phyloP scores from a whole-genome alignment of 1,140 invertebrate genomes.

The Goniozus legneri region DNA sequence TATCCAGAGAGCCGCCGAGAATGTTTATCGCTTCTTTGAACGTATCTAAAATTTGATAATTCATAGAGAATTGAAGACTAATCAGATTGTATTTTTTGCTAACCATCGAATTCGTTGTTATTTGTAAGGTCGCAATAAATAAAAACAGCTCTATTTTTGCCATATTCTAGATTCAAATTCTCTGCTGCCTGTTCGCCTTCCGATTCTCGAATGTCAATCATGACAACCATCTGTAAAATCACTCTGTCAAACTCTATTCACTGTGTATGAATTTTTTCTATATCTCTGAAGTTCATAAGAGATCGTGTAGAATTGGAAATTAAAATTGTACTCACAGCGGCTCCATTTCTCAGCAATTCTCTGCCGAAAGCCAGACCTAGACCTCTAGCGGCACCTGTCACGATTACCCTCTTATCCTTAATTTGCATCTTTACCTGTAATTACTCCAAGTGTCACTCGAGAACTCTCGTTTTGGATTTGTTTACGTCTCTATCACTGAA shows the following conservation, averaged over 20 bases:
- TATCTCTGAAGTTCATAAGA: too few species aligned
- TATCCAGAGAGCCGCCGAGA: slow-evolving; percentile 53
- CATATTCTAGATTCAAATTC: slow-evolving; percentile 48
- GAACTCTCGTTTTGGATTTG: too few species aligned
- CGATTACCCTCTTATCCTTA: slow-evolving; percentile 49
- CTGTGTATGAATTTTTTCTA: too few species aligned
- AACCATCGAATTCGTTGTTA: slow-evolving; percentile 41
- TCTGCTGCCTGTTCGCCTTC: slow-evolving; percentile 37
- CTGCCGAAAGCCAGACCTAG: slow-evolving; percentile 51
- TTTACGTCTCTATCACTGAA: too few species aligned
- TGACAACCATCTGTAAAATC: slow-evolving; percentile 23
- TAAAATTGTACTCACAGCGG: slow-evolving; percentile 35
- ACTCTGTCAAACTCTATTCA: not conserved
- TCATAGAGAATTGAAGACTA: too few species aligned
- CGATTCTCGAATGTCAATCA: slow-evolving; percentile 47
- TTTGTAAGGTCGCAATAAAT: slow-evolving; percentile 53
- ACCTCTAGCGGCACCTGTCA: slow-evolving; percentile 52
- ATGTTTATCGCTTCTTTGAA: slow-evolving; percentile 38
- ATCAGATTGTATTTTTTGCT: slow-evolving; percentile 5
- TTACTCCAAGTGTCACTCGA: too few species aligned
- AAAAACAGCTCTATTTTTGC: slow-evolving; percentile 47
- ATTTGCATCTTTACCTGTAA: slow-evolving; percentile 43
- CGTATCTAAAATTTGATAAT: slow-evolving; percentile 29
- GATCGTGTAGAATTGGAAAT: too few species aligned
- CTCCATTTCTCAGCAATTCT: slow-evolving; percentile 50